These are phyloP conservation scores for Lithobates sylvaticus DNA, from an alignment of 2,797 vertebrate genomes.

Conservation along the genomic window DNA sequence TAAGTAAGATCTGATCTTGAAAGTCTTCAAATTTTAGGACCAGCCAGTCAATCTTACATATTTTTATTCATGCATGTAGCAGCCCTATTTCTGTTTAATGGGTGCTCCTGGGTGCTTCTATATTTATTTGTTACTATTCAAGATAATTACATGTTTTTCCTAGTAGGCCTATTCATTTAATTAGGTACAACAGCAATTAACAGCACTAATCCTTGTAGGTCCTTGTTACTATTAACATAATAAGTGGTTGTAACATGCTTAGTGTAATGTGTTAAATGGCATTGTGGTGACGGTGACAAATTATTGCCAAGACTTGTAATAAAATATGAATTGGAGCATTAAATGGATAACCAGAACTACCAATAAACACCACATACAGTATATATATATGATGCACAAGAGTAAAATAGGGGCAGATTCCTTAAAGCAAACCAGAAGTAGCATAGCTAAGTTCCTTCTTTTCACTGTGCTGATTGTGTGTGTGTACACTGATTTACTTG, in stretches of 20 bases:
- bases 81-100: neutral
- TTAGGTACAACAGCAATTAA: conserved; percentile 10
- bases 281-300: neutral
- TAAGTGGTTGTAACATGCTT: conserved; percentile 7
- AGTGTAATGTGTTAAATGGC: neutral
- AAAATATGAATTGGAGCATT: neutral
- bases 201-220: conserved; percentile 3
- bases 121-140: conserved; percentile 38
- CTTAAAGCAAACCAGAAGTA: no score
- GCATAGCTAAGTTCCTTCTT: no score
- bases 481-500: no score
- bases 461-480: no score
- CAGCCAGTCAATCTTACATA: no score
- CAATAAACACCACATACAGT: no score
- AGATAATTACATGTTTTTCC: conserved; percentile 1
- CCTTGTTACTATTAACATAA: conserved; percentile 16
- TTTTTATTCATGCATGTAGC: neutral
- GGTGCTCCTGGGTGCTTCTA: conserved; percentile 8
- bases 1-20: no score
- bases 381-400: no score
- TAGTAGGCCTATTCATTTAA: neutral
- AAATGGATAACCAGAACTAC: no score
- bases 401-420: no score
- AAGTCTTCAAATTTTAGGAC: no score
- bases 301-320: neutral